Evolutionary conservation across 2,797 vertebrate genomes (phyloP).

Genomic region (Anguilla pacifica): DNA sequence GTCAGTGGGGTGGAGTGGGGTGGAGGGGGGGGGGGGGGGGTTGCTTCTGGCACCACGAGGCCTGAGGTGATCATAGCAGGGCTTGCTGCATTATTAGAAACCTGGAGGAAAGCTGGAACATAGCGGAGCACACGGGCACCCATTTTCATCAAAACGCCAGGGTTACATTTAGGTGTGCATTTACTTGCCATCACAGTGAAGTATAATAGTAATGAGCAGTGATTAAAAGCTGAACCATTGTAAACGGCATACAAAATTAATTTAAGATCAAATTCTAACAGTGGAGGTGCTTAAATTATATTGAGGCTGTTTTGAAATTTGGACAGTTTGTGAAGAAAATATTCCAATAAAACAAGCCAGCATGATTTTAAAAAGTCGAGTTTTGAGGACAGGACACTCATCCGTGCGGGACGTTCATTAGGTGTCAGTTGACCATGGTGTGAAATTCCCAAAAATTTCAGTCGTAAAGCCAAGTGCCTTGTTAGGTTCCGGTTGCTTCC

Average conservation of each 20-base stretch:
- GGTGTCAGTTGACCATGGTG: not conserved
- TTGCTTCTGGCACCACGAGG: not conserved
- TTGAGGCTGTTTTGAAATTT: not conserved
- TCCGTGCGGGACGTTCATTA: not conserved
- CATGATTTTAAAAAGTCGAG: not conserved
- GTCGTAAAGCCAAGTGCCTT: constrained; percentile 57
- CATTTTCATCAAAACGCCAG: not conserved
- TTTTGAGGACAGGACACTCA: not conserved
- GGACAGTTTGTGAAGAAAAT: not conserved
- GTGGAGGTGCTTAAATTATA: not conserved
- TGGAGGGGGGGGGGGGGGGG: not conserved
- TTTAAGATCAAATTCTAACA: not conserved
- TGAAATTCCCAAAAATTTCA: constrained; percentile 44
- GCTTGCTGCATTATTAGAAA: not conserved
- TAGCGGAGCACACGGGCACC: not conserved
- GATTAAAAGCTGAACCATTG: not conserved
- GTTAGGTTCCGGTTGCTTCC: constrained; percentile 52
- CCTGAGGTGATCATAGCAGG: not conserved
- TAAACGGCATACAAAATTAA: not conserved
- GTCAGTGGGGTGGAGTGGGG: not conserved
- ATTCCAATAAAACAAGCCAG: not conserved
- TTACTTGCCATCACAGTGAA: not conserved
- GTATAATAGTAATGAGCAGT: not conserved
- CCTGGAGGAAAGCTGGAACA: not conserved
- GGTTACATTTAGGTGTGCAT: not conserved